phyloP scores from a whole-genome alignment of 2,888 invertebrate species.

The Caenorhabditis drosophilae region DNA sequence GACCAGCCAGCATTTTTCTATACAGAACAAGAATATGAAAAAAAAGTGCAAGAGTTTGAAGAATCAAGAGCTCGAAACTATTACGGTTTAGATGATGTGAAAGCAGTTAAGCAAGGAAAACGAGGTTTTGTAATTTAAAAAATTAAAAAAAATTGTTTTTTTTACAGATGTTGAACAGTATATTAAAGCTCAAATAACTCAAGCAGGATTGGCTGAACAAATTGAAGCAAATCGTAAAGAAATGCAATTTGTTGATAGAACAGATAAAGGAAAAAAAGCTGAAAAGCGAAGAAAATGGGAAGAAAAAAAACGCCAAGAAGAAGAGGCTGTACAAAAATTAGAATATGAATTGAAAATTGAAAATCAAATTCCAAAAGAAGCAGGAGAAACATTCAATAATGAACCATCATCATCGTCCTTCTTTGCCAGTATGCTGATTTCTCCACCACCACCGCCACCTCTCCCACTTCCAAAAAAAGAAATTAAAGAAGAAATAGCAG shows the following conservation, averaged over 20 bases:
- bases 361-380: not conserved
- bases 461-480: not conserved
- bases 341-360: not conserved
- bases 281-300: conserved; percentile 8
- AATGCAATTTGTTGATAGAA: conserved; percentile 13
- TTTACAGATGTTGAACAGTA: conserved; percentile 22
- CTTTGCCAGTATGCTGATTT: not conserved
- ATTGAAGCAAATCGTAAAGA: conserved; percentile 32
- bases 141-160: conserved; percentile 3
- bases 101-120: conserved; percentile 24
- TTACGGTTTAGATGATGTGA: conserved; percentile 34
- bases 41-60: conserved; percentile 24
- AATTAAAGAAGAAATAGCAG: conserved; percentile 6
- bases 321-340: conserved; percentile 9
- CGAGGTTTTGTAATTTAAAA: conserved; percentile 2
- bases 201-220: conserved; percentile 6
- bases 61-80: conserved; percentile 26
- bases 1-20: conserved; percentile 47
- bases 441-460: not conserved
- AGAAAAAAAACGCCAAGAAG: conserved; percentile 15
- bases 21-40: conserved; percentile 43
- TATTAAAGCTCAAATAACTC: conserved; percentile 14
- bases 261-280: conserved; percentile 15
- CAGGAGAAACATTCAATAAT: not conserved
- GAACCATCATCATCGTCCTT: not conserved